Evolutionary conservation across 2,888 invertebrate genomes (phyloP), one percentile per base, ranked within the genome.

Genomic region (Zootermopsis nevadensis): DNA sequence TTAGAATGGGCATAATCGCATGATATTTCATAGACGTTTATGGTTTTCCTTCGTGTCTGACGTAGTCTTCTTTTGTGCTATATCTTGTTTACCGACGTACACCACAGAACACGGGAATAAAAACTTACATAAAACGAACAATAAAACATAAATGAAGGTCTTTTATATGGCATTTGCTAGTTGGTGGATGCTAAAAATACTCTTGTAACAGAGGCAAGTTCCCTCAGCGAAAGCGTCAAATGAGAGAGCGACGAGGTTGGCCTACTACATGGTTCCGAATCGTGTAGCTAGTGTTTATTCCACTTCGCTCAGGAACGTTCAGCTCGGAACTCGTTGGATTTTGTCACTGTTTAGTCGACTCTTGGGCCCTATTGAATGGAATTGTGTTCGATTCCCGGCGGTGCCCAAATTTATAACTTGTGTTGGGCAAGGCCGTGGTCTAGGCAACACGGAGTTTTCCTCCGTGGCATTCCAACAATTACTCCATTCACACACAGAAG

Each of bases 121-220:
- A 55, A 55, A 19, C 12, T 27, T 60, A 27, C n/a, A 60, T 6
- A 60, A 60, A 27, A 6, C 19, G 53, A 53, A n/a, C n/a, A 31
- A 15, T 69, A 22, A 31, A 33, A 31, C 33, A 33, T 69, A 69
- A 7, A 33, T 12, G 69, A 33, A 69, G 33, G 69, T 69, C 0
- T 31, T 69, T 69, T 69, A 33, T 4, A 69, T 69, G 10, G 31
- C 33, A 12, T 69, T 69, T 67, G n/a, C 60, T 27, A 1, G 33
- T 69, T 33, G 69, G 69, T 69, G 69, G 69, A 33, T 33, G 69
- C 33, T 69, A 69, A 33, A 69, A 69, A 69, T 69, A 69, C 19
- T 69, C 69, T 66, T 24, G 8, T 30, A 15, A 67, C 30, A 55
- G 67, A 19, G 30, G 60, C 24, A 60, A 22, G 60, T 42, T n/a